Evolutionary conservation across 2,888 invertebrate species (phyloP).

Genomic region (Acronicta psi): DNA sequence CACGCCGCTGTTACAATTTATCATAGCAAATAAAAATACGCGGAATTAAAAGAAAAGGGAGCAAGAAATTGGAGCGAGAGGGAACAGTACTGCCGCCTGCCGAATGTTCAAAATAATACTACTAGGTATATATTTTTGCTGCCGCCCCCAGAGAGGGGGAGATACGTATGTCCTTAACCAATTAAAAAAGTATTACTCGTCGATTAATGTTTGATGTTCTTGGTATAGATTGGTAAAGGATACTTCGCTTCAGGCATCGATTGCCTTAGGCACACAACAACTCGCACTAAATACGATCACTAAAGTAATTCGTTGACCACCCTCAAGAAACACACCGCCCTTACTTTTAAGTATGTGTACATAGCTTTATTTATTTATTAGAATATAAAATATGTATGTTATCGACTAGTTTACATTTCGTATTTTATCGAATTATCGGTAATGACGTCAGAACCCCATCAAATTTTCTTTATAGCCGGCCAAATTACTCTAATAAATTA

Average conservation of each 20-base stretch:
- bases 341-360: no score
- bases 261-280: background rate
- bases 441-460: slow-evolving; percentile 51
- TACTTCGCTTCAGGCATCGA: background rate
- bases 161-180: slow-evolving; percentile 67
- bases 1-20: slow-evolving; percentile 86
- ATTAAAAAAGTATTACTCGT: slow-evolving; percentile 61
- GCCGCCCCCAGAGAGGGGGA: slow-evolving; percentile 64
- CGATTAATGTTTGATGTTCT: slow-evolving; percentile 54
- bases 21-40: slow-evolving; percentile 89
- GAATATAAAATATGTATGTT: no score
- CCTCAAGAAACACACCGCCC: background rate
- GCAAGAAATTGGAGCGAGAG: slow-evolving; percentile 82
- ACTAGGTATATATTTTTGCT: slow-evolving; percentile 76
- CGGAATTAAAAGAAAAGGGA: slow-evolving; percentile 88
- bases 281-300: background rate
- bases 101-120: slow-evolving; percentile 79
- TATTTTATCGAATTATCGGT: slow-evolving; percentile 44
- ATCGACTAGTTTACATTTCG: slow-evolving; percentile 32
- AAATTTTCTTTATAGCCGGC: slow-evolving; percentile 62
- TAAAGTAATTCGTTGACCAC: background rate
- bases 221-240: slow-evolving; percentile 23
- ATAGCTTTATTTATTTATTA: no score
- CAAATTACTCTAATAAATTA: slow-evolving; percentile 66
- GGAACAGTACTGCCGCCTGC: slow-evolving; percentile 72